Base-by-base conservation (phyloP, 2,113 vertebrate genomes). In the Corvus moneduloides region DNA sequence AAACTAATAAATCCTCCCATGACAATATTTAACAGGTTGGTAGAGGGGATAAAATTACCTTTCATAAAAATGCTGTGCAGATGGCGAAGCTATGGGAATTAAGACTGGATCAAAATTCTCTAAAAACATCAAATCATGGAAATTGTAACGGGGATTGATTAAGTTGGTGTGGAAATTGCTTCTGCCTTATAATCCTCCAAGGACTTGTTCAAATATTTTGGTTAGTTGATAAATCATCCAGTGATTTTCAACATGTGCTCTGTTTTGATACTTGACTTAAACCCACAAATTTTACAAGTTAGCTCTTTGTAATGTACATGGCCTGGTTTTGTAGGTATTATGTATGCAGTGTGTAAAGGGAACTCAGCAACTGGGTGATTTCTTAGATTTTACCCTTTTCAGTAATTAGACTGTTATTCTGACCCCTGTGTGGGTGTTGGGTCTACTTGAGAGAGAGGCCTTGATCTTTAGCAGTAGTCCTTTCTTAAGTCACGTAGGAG, bases 1-100 rank as follows among this genome's bases (percentile, higher is more conserved):
- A 96, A 96, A 96, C 88, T 94, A 96, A 96, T 96, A 97, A 97
- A 93, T 97, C 46, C 41, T 88, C 93, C 87, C 93, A 56, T 93
- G 89, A 95, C 46, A 94, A 77, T 84, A 94, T 84, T 96, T 96
- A 97, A 91, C 90, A 96, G 92, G 69, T 96, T 97, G 87, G 84
- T 66, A 93, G 79, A 97, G 67, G 51, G 83, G 35, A 92, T 97
- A 97, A 96, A 97, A 97, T 96, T 95, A 83, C 87, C 64, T 81
- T 97, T 97, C 72, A 82, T 92, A 97, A 95, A 96, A 97, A 87
- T 89, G 17, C 27, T 24, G 22, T 88, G 74, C 85, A 95, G 85
- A 95, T 91, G 94, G 90, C 94, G 87, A 95, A 94, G 68, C 75
- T 86, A 32, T 46, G 37, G 64, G 74, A 96, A 97, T 95, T 96